Conservation (phyloP, 2,113 vertebrate genomes). For the Hymenochirus boettgeri region DNA sequence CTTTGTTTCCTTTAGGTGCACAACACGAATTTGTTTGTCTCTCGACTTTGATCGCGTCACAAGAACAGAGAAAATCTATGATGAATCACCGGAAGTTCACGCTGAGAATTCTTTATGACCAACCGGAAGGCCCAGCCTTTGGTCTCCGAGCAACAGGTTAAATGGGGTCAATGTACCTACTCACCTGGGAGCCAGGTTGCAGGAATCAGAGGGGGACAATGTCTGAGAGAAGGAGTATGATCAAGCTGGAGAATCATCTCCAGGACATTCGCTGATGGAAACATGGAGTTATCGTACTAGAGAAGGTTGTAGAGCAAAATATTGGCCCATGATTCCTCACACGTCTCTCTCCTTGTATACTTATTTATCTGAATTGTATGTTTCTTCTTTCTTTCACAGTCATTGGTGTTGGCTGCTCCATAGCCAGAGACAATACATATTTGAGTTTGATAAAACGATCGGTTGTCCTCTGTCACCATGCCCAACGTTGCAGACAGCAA, state of each 20-base stretch:
- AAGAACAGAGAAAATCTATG: constrained; percentile 97
- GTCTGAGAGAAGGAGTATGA: constrained; percentile 96
- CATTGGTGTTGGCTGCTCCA: constrained; percentile 94
- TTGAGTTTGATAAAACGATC: constrained; percentile 96
- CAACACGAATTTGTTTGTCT: constrained; percentile 90
- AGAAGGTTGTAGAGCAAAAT: constrained; percentile 66
- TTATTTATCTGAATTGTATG: too few species aligned
- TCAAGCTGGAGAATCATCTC: constrained; percentile 86
- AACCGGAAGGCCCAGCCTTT: constrained; percentile 86
- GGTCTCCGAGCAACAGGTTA: constrained; percentile 92
- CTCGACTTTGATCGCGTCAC: constrained; percentile 95
- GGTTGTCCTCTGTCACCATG: constrained; percentile 93
- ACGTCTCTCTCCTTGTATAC: too few species aligned
- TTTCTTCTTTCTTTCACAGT: constrained; percentile 66
- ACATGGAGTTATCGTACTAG: constrained; percentile 95
- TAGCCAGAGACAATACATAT: constrained; percentile 97
- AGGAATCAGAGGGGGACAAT: constrained; percentile 91
- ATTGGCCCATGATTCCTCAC: too few species aligned
- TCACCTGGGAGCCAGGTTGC: constrained; percentile 85
- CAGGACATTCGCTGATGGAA: constrained; percentile 93
- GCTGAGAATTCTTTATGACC: constrained; percentile 89
- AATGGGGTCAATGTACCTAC: constrained; percentile 96
- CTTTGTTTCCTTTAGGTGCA: constrained; percentile 73
- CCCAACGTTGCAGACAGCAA: constrained; percentile 92
- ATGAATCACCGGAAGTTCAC: constrained; percentile 98